Conservation (phyloP, 2,797 vertebrate species). For the Philypnodon macrostomus region DNA sequence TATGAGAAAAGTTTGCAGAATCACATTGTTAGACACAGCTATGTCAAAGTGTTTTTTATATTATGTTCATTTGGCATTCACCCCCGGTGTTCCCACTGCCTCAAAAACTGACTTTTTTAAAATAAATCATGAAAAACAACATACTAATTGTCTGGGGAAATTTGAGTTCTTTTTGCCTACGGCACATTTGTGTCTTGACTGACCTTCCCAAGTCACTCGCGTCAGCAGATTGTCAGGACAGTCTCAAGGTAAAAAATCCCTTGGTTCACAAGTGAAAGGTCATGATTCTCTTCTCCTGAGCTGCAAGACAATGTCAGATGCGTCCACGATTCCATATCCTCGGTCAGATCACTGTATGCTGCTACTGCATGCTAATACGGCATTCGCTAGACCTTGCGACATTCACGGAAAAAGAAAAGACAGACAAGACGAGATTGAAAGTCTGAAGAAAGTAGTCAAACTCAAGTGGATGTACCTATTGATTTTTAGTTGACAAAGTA, state of each 20-base stretch:
- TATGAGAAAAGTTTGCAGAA: too few species aligned
- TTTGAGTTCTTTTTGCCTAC: slow-evolving; percentile 34
- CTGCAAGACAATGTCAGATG: slow-evolving; percentile 35
- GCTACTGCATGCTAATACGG: slow-evolving; percentile 45
- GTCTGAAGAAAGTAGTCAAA: too few species aligned
- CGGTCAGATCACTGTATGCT: slow-evolving; percentile 14
- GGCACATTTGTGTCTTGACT: slow-evolving; percentile 28
- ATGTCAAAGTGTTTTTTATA: too few species aligned
- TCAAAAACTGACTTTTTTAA: slow-evolving; percentile 12
- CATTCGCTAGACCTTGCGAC: slow-evolving; percentile 34
- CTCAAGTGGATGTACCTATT: too few species aligned
- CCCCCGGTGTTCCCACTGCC: slow-evolving; percentile 1
- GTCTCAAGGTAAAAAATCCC: slow-evolving; percentile 44
- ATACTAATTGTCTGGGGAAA: slow-evolving; percentile 24
- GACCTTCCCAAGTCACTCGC: slow-evolving; percentile 51
- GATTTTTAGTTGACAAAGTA: too few species aligned
- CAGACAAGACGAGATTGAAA: not conserved
- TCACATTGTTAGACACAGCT: too few species aligned
- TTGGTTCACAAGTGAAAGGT: slow-evolving; percentile 48
- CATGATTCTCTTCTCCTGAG: slow-evolving; percentile 30
- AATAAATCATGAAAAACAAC: slow-evolving; percentile 23
- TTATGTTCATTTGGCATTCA: slow-evolving; percentile 9
- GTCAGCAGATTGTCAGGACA: slow-evolving; percentile 30
- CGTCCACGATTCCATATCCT: slow-evolving; percentile 39
- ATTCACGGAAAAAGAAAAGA: slow-evolving; percentile 30